phyloP scores from a whole-genome alignment of 1,140 invertebrate species.

The Olivierus martensii region DNA sequence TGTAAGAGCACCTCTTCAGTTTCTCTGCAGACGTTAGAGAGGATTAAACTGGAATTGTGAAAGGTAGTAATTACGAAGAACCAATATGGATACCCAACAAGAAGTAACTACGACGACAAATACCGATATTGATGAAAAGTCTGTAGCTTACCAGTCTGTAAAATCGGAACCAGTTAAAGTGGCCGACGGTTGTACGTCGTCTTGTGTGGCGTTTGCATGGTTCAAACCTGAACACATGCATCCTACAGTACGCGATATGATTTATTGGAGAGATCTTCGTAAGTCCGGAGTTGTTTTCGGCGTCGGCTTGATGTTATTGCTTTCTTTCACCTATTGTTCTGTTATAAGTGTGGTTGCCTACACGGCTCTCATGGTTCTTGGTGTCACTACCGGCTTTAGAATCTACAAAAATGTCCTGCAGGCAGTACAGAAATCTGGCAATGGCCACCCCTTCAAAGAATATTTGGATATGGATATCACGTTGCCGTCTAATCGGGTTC shows the following conservation, averaged over 20 bases:
- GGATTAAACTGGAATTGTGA: too few species aligned
- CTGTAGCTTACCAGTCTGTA: too few species aligned
- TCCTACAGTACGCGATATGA: conserved; percentile 83
- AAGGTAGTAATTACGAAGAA: too few species aligned
- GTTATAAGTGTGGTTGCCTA: conserved; percentile 91
- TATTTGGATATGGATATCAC: conserved; percentile 73
- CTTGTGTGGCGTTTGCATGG: conserved; percentile 51
- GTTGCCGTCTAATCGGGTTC: conserved; percentile 72
- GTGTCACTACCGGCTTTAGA: conserved; percentile 75
- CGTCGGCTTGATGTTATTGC: conserved; percentile 62
- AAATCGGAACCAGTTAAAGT: too few species aligned
- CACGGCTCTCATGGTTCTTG: conserved; percentile 63
- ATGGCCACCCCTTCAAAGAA: conserved; percentile 95
- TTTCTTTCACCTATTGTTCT: conserved; percentile 86
- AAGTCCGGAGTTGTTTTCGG: conserved; percentile 86
- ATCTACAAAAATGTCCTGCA: conserved; percentile 92
- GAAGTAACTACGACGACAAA: too few species aligned
- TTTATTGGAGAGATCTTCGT: conserved; percentile 93
- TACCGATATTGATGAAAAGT: too few species aligned
- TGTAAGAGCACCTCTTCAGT: too few species aligned
- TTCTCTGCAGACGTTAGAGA: too few species aligned
- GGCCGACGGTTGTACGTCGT: too few species aligned
- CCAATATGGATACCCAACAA: too few species aligned
- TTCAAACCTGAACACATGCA: conserved; percentile 75
- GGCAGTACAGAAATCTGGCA: conserved; percentile 90